phyloP scores from a whole-genome alignment of 1,140 invertebrate genomes.

The Arctopsyche grandis region DNA sequence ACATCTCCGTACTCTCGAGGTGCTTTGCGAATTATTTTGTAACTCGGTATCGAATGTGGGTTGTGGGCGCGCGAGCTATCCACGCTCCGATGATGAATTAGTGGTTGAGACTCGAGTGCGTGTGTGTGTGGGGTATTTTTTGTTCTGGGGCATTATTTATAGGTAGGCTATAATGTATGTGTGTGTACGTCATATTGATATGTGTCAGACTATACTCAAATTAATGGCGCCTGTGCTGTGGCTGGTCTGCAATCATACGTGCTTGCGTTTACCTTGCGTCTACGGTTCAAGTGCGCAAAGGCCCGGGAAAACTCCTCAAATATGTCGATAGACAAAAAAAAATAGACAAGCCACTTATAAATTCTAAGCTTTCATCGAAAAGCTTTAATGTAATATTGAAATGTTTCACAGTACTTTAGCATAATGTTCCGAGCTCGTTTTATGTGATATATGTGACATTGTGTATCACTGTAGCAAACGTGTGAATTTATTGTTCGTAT shows the following conservation, averaged over 20 bases:
- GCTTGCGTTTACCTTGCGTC: constrained; percentile 13
- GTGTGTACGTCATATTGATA: constrained; percentile 44
- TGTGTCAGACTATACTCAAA: constrained; percentile 45
- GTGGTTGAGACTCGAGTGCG: not conserved
- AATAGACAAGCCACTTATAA: no score
- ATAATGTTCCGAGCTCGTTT: no score
- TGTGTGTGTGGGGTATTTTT: not conserved
- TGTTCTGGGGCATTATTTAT: constrained; percentile 31
- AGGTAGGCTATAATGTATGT: not conserved
- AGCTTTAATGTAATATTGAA: no score
- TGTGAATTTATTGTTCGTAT: no score
- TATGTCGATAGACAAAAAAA: no score
- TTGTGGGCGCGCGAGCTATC: not conserved
- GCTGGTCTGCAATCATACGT: constrained; percentile 35
- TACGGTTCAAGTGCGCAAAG: not conserved
- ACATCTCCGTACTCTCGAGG: not conserved
- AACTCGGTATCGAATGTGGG: not conserved
- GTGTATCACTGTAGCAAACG: no score
- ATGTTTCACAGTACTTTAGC: no score
- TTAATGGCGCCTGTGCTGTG: constrained; percentile 45
- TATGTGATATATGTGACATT: no score
- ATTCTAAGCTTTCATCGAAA: no score
- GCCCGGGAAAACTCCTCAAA: not conserved
- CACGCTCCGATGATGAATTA: constrained; percentile 28
- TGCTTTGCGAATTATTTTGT: no score